Percentiles rank a stretch among this genome's conserved stretches.
Evolutionary conservation across 2,113 vertebrate species (phyloP).

Genomic region (Cryptoleucopteryx plumbea): DNA sequence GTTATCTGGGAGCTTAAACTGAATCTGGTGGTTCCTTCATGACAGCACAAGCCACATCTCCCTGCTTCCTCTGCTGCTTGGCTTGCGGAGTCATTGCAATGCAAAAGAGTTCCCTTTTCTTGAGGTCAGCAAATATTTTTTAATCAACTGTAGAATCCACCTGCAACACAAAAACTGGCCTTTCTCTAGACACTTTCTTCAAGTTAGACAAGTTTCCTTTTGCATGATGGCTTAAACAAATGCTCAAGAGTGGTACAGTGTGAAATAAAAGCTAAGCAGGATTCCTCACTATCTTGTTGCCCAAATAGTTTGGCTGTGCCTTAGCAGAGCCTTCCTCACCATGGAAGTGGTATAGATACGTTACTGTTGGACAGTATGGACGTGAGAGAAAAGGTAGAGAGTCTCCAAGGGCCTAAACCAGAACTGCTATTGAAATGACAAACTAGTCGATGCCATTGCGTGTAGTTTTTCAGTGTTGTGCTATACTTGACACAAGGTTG

Average conservation of each 20-base stretch:
- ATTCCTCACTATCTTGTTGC: neutral
- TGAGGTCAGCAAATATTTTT: neutral
- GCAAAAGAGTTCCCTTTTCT: neutral
- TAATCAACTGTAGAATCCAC: neutral
- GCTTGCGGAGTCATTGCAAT: neutral
- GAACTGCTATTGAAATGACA: neutral
- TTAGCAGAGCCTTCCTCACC: neutral
- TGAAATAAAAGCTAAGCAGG: neutral
- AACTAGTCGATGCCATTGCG: neutral
- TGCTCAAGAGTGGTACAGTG: neutral
- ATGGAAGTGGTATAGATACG: accelerated
- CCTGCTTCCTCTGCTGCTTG: neutral
- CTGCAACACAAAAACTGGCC: neutral
- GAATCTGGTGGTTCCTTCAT: neutral
- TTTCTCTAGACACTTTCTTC: neutral
- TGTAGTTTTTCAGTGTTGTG: neutral
- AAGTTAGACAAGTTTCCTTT: neutral
- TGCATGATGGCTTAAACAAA: neutral
- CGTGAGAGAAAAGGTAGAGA: neutral
- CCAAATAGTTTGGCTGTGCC: neutral
- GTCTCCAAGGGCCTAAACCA: neutral
- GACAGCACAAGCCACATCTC: neutral
- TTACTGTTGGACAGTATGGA: neutral
- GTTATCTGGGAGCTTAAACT: neutral
- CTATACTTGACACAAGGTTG: neutral